Percentiles rank a stretch among this genome's conserved stretches.
Evolutionary conservation across 2,888 invertebrate genomes (phyloP).

Genomic region (Habroteleia sp.): DNA sequence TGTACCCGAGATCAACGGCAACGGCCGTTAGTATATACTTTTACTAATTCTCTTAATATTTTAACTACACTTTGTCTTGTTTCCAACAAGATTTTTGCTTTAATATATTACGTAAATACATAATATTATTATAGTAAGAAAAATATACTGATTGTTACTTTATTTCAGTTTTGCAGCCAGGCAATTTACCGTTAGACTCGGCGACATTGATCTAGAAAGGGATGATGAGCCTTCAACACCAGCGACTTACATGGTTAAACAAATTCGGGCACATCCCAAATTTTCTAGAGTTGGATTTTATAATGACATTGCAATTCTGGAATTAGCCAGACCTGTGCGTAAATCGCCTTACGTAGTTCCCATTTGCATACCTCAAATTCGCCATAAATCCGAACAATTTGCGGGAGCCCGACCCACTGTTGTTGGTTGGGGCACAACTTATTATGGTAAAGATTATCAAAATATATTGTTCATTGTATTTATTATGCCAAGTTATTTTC

Average conservation of each 20-base stretch:
- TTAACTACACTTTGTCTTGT: no score
- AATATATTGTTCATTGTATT: no score
- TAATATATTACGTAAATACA: no score
- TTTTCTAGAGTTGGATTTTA: conserved; percentile 96
- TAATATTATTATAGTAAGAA: no score
- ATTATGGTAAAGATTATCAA: conserved; percentile 84
- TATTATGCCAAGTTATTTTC: no score
- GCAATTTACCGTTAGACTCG: conserved; percentile 93
- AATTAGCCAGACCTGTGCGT: conserved; percentile 87
- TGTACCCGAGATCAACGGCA: conserved; percentile 95
- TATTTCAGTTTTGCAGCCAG: conserved; percentile 90
- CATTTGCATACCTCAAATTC: conserved; percentile 89
- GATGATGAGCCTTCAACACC: conserved; percentile 93
- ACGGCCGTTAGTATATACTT: conserved; percentile 87
- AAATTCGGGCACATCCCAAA: conserved; percentile 90
- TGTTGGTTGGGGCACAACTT: conserved; percentile 96
- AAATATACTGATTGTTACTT: no score
- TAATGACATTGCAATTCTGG: conserved; percentile 95
- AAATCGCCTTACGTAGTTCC: conserved; percentile 93
- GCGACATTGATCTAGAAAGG: conserved; percentile 92
- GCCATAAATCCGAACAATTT: conserved; percentile 84
- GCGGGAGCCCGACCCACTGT: conserved; percentile 91
- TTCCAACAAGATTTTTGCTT: no score
- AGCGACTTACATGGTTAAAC: conserved; percentile 88
- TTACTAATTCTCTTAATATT: neutral